Base-by-base conservation (phyloP, 2,888 invertebrate genomes). In the Zygogramma bicolorata region DNA sequence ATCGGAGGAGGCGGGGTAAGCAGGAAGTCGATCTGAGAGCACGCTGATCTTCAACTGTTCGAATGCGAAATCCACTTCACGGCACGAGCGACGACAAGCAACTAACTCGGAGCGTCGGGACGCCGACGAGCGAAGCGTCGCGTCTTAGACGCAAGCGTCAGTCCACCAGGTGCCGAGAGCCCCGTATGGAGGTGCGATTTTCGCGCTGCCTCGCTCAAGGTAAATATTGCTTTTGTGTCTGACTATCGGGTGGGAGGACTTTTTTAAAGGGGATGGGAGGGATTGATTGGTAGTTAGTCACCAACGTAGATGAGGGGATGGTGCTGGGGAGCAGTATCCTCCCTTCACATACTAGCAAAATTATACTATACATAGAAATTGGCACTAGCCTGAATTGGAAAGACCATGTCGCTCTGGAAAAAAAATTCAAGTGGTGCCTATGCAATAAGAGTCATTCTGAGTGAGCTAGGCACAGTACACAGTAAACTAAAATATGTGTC, bases 121-220 rank as follows among this genome's bases (percentile, higher is more conserved):
- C 72, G 72, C 58, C 53, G 49, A 27, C 38, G 42, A 53, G 40
- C 70, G 70, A 61, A 53, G 70, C 59, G 59, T 65, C 70, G 40
- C 29, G 53, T 61, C 53, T 53, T 61, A 61, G 66, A 72, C 74
- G 74, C 74, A 75, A 71, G 74, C 71, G 71, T 75, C 67, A 46
- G 73, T 25, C 68, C 60, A 63, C 70, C 74, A 75, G 71, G 70
- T 72, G 53, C 53, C 27, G 8, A 13, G 53, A 53, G 25, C 53
- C 27, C 27, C 25, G 25, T 53, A 25, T 27, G 13, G n/a, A 53
- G 53, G 53, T 53, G 53, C 53, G 53, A 53, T 53, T 53, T 27
- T 53, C 25, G 25, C 22, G 53, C 53, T 22, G 53, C 53, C n/a
- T 25, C 25, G 1, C 6, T 53, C 25, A 4, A 53, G n/a, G 25